These are phyloP conservation scores for Aquatica leii DNA, from an alignment of 2,888 invertebrate genomes.

Conservation along the genomic window DNA sequence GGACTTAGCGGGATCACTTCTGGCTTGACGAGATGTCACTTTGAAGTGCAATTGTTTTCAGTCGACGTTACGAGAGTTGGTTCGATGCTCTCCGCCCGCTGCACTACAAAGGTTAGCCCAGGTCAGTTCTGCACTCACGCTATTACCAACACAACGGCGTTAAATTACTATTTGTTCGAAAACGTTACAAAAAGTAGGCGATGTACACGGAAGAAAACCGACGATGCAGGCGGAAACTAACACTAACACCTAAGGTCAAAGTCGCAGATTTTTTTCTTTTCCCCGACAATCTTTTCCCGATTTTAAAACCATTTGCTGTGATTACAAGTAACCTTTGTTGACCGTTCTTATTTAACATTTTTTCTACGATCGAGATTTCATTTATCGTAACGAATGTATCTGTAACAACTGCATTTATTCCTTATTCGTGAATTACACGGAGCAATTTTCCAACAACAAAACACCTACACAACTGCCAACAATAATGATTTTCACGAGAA, in stretches of 20 bases:
- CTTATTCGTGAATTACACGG: too few species aligned
- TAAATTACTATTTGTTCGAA: slow-evolving; percentile 48
- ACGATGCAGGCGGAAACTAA: slow-evolving; percentile 32
- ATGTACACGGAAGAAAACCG: slow-evolving; percentile 43
- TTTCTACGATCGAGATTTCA: not conserved
- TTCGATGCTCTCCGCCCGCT: slow-evolving; percentile 44
- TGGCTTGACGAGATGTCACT: slow-evolving; percentile 49
- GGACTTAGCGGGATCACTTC: slow-evolving; percentile 44
- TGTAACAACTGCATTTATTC: not conserved
- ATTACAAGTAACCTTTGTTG: slow-evolving; percentile 21
- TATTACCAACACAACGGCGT: slow-evolving; percentile 46
- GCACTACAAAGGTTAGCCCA: slow-evolving; percentile 46
- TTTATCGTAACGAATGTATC: slow-evolving; percentile 10
- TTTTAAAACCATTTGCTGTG: slow-evolving; percentile 24
- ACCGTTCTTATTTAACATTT: slow-evolving; percentile 5
- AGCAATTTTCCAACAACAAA: too few species aligned
- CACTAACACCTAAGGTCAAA: slow-evolving; percentile 31
- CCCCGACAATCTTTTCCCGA: slow-evolving; percentile 8
- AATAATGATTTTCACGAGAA: too few species aligned
- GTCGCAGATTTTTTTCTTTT: slow-evolving; percentile 15
- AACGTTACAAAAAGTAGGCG: slow-evolving; percentile 42
- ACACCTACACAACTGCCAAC: too few species aligned
- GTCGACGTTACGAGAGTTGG: slow-evolving; percentile 46
- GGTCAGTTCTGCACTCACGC: slow-evolving; percentile 50
- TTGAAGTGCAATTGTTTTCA: slow-evolving; percentile 49